These are phyloP conservation scores for Serripes groenlandicus DNA, from an alignment of 2,888 invertebrate species.

Conservation along the genomic window DNA sequence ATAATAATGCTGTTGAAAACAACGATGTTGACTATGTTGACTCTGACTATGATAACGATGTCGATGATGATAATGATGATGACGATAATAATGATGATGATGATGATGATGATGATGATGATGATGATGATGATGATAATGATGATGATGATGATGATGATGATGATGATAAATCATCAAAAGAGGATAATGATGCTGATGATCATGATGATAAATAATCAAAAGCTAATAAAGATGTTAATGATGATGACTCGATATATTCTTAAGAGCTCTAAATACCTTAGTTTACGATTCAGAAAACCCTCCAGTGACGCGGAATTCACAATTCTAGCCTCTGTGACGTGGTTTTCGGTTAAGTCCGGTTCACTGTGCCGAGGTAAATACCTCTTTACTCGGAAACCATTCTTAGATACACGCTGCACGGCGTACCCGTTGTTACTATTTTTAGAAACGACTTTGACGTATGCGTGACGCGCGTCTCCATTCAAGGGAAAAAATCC, in stretches of 20 bases:
- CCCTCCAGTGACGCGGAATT: conserved; percentile 18
- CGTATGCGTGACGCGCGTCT: background rate
- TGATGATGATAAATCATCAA: conserved; percentile 38
- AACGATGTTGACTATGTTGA: conserved; percentile 24
- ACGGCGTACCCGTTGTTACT: background rate
- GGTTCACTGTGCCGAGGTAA: conserved; percentile 23
- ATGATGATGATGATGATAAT: conserved; percentile 51
- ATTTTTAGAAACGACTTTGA: background rate
- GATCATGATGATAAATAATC: conserved; percentile 37
- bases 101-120: conserved; percentile 56
- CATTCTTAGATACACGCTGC: background rate
- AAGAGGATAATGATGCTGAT: conserved; percentile 44
- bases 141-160: conserved; percentile 41
- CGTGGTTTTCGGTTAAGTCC: background rate
- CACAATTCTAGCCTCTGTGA: background rate
- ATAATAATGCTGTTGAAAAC: background rate
- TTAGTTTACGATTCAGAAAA: conserved; percentile 3
- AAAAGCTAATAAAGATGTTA: conserved; percentile 48
- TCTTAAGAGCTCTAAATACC: too few species aligned
- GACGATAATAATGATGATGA: conserved; percentile 43
- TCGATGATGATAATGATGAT: conserved; percentile 44
- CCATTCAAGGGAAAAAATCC: background rate
- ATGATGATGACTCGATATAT: conserved; percentile 55
- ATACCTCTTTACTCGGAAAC: conserved; percentile 23
- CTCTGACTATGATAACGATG: conserved; percentile 13